Conservation (phyloP, 2,888 invertebrate species). For the Pristionchus exspectatus region DNA sequence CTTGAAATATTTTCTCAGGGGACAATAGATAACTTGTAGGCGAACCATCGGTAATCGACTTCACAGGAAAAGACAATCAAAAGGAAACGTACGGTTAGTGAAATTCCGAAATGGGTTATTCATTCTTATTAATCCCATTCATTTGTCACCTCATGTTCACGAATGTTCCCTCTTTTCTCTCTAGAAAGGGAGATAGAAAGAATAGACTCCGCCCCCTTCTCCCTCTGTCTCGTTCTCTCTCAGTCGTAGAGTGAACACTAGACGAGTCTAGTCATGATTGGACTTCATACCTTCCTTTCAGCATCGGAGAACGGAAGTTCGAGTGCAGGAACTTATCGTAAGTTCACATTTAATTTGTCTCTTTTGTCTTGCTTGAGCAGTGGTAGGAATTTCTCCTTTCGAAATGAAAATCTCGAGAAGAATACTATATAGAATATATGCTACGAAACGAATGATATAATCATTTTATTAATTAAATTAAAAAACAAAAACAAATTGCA, state of each 20-base stretch:
- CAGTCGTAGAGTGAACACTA: constrained; percentile 18
- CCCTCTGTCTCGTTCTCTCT: constrained; percentile 5
- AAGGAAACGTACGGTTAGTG: neutral
- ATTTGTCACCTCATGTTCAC: neutral
- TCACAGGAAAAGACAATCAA: neutral
- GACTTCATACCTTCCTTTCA: constrained; percentile 9
- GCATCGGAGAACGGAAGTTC: neutral
- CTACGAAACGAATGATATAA: neutral
- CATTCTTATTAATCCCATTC: neutral
- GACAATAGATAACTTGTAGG: neutral
- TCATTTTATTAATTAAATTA: neutral
- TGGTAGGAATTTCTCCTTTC: too few relatives aligned
- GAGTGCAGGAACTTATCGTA: neutral
- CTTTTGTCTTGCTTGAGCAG: neutral
- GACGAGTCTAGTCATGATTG: neutral
- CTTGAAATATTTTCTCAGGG: too few relatives aligned
- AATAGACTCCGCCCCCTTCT: constrained; percentile 20
- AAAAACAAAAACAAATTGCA: neutral
- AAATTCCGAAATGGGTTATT: too few relatives aligned
- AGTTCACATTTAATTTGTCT: neutral
- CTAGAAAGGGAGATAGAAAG: neutral
- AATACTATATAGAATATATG: too few relatives aligned
- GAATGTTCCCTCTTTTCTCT: constrained; percentile 7
- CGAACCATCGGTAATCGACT: neutral
- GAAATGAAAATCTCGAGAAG: too few relatives aligned